phyloP scores from a whole-genome alignment of 2,888 invertebrate species.

The Yponomeuta sedellus region DNA sequence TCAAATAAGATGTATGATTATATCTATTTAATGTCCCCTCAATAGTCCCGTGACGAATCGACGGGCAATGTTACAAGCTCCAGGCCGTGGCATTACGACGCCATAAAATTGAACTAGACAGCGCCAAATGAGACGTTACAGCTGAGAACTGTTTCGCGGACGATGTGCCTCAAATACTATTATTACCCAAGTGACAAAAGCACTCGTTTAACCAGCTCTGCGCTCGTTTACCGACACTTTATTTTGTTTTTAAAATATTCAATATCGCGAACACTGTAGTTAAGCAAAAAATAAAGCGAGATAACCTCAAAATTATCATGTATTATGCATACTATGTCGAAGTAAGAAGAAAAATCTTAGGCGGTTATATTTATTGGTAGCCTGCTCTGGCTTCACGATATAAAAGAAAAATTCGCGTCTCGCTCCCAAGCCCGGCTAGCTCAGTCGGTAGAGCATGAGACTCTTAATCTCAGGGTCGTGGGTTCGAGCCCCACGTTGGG shows the following conservation, averaged over 20 bases:
- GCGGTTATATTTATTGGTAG: background rate
- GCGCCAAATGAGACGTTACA: slow-evolving; percentile 35
- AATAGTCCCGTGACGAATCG: slow-evolving; percentile 35
- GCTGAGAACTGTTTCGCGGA: slow-evolving; percentile 7
- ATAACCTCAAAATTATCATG: background rate
- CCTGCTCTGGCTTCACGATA: background rate
- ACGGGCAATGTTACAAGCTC: slow-evolving; percentile 15
- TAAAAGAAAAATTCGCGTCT: slow-evolving; percentile 1
- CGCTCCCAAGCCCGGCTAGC: slow-evolving; percentile 66
- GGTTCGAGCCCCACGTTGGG: slow-evolving; percentile 81
- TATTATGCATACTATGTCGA: background rate
- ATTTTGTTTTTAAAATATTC: background rate
- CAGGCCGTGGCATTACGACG: slow-evolving; percentile 20
- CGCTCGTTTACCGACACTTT: background rate
- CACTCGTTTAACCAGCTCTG: slow-evolving; percentile 1
- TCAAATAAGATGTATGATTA: slow-evolving; percentile 16
- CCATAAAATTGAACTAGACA: slow-evolving; percentile 36
- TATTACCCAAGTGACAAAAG: slow-evolving; percentile 6
- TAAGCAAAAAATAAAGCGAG: background rate
- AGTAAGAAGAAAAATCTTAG: background rate
- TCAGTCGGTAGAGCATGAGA: slow-evolving; percentile 79
- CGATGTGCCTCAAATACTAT: slow-evolving; percentile 10
- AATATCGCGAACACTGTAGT: background rate
- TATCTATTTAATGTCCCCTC: slow-evolving; percentile 26
- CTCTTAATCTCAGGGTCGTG: slow-evolving; percentile 81